These are phyloP conservation scores for Isurus oxyrinchus DNA, from an alignment of 2,113 vertebrate genomes.

Conservation along the genomic window DNA sequence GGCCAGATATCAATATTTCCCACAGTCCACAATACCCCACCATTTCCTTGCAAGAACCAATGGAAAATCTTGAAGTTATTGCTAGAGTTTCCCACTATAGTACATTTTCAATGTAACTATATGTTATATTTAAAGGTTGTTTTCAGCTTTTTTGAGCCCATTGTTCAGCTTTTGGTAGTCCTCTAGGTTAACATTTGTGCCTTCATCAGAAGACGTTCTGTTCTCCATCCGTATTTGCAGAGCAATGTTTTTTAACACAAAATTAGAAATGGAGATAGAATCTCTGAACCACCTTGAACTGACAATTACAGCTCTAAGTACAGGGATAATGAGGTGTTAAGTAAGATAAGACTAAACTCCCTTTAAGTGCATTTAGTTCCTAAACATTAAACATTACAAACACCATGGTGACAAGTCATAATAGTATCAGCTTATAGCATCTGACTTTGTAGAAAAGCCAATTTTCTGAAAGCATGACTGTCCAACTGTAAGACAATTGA, in stretches of 20 bases:
- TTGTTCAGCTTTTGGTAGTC: not conserved
- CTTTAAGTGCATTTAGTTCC: not conserved
- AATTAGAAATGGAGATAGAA: not conserved
- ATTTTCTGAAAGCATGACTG: not conserved
- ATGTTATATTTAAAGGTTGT: not conserved
- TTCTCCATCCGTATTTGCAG: not conserved
- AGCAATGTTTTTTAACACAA: not conserved
- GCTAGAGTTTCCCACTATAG: not conserved
- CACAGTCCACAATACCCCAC: not conserved
- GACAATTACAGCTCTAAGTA: not conserved
- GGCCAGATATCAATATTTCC: not conserved
- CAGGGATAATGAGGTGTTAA: not conserved
- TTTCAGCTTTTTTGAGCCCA: not conserved
- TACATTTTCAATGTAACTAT: not conserved
- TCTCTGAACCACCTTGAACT: not conserved
- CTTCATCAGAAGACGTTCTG: not conserved
- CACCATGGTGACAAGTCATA: not conserved
- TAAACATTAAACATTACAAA: not conserved
- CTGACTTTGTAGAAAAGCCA: not conserved
- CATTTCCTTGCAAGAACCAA: not conserved
- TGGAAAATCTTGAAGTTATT: not conserved
- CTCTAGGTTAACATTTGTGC: not conserved
- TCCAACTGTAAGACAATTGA: not conserved
- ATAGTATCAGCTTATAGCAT: not conserved
- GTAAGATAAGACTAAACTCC: not conserved